phyloP scores from a whole-genome alignment of 2,888 invertebrate species.

The Dasysyrphus tricinctus region DNA sequence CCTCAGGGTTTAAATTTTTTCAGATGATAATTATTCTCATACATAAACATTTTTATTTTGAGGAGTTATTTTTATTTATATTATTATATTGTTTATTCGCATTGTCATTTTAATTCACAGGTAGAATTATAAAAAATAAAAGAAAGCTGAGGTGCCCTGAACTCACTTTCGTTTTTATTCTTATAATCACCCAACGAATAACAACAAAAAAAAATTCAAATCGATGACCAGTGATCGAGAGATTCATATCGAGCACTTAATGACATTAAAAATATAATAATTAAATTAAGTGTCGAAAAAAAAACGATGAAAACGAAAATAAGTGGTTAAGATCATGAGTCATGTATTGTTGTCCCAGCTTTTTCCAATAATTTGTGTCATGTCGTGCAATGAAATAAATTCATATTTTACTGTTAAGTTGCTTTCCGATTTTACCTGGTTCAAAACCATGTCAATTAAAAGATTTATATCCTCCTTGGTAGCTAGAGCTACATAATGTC shows the following conservation, averaged over 20 bases:
- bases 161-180: conserved; percentile 63
- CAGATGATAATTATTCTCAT: conserved; percentile 1
- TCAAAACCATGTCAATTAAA: conserved; percentile 41
- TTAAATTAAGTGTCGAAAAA: conserved; percentile 12
- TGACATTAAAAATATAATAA: not conserved
- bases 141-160: conserved; percentile 52
- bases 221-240: conserved; percentile 16
- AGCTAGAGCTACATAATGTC: too few species aligned
- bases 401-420: conserved; percentile 10
- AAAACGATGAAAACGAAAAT: conserved; percentile 29
- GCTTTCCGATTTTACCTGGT: conserved; percentile 3
- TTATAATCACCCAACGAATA: not conserved
- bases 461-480: conserved; percentile 9
- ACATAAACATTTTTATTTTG: not conserved
- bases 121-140: conserved; percentile 34
- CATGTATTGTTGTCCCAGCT: conserved; percentile 12
- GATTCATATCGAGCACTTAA: not conserved
- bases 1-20: not conserved
- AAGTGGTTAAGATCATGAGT: conserved; percentile 26
- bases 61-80: too few species aligned
- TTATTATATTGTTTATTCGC: conserved; percentile 20
- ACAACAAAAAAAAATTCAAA: not conserved
- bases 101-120: conserved; percentile 58
- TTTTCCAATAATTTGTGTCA: conserved; percentile 26
- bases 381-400: conserved; percentile 45